Evolutionary conservation across 2,113 vertebrate species (phyloP).

Genomic region (Lagopus muta): DNA sequence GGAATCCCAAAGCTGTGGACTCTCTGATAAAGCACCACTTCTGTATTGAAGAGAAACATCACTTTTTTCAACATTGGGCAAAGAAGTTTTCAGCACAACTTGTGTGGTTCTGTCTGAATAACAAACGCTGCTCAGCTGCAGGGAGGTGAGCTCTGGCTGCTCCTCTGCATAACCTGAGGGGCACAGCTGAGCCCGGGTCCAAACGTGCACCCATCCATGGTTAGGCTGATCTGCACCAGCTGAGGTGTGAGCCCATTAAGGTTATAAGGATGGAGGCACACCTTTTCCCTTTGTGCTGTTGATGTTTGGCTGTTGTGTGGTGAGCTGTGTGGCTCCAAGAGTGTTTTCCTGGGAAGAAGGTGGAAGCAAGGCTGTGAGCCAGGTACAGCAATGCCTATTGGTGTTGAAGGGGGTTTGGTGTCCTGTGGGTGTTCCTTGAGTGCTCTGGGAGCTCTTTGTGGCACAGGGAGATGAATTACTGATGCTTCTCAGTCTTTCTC

Average conservation of each 20-base stretch:
- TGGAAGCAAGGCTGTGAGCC: not conserved
- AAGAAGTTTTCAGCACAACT: not conserved
- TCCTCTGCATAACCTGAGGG: not conserved
- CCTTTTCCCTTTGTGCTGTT: fast-evolving
- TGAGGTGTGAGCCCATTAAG: fast-evolving
- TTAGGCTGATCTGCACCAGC: not conserved
- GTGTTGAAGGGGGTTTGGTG: fast-evolving
- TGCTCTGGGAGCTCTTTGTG: not conserved
- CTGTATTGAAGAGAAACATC: not conserved
- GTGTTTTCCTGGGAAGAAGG: not conserved
- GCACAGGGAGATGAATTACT: not conserved
- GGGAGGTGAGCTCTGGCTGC: not conserved
- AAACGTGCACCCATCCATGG: fast-evolving
- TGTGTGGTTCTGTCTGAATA: not conserved
- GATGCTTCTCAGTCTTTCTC: not conserved
- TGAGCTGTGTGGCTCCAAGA: fast-evolving
- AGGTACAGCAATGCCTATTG: not conserved
- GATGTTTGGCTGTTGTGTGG: fast-evolving
- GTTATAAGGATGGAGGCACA: fast-evolving
- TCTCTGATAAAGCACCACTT: not conserved
- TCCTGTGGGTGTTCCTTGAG: not conserved
- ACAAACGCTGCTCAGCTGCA: not conserved
- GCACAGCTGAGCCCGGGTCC: not conserved
- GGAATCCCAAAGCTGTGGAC: not conserved
- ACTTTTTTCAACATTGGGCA: not conserved